Evolutionary conservation across 2,113 vertebrate species (phyloP).

Genomic region (Pampusana beccarii): DNA sequence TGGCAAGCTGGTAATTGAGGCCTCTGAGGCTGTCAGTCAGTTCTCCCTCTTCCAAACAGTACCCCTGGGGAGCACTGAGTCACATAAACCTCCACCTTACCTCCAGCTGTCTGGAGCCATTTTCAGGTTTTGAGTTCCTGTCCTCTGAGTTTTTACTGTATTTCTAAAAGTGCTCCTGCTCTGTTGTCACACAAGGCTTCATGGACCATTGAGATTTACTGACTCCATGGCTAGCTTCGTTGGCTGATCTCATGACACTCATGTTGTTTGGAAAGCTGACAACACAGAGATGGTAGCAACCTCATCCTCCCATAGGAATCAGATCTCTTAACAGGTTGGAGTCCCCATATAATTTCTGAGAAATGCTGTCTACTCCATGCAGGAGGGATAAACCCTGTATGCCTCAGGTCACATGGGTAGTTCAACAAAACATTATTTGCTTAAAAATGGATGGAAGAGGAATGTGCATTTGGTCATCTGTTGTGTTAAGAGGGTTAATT

Average conservation of each 20-base stretch:
- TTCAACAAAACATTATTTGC: not conserved
- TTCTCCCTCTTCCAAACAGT: not conserved
- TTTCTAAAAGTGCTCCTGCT: not conserved
- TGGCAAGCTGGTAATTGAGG: not conserved
- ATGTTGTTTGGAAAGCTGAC: not conserved
- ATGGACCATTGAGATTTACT: not conserved
- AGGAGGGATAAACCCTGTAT: not conserved
- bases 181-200: not conserved
- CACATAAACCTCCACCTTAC: not conserved
- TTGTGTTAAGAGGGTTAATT: too few relatives aligned
- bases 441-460: not conserved
- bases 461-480: not conserved
- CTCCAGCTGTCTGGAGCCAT: accelerated
- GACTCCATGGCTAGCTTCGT: not conserved
- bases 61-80: not conserved
- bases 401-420: accelerated
- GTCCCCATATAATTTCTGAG: accelerated
- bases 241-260: not conserved
- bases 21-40: not conserved
- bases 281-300: not conserved
- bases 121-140: not conserved
- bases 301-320: not conserved
- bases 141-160: not conserved
- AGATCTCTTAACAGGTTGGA: not conserved
- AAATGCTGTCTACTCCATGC: not conserved